Percentiles rank a stretch among this genome's conserved stretches.
Evolutionary conservation across 2,113 vertebrate genomes (phyloP).

Genomic region (Hippolais icterina): DNA sequence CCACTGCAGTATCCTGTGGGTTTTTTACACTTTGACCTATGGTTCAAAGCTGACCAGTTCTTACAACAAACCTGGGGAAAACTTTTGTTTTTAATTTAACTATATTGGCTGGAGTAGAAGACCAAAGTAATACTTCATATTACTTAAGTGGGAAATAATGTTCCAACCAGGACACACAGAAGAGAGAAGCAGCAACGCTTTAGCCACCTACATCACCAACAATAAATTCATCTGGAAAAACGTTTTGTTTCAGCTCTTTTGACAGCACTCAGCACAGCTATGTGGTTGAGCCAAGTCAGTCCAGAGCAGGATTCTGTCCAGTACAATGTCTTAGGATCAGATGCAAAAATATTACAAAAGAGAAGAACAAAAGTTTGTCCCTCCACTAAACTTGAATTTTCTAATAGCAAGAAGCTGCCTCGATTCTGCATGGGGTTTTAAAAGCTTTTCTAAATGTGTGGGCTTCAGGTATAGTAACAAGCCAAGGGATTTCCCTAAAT

Average conservation of each 20-base stretch:
- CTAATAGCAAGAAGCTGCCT: background rate
- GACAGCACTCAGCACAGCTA: background rate
- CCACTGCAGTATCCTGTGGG: background rate
- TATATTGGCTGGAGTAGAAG: background rate
- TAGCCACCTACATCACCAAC: background rate
- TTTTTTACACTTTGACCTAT: slow-evolving; percentile 31
- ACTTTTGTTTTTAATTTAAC: background rate
- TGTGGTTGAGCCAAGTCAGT: background rate
- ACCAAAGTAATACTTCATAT: background rate
- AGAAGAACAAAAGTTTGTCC: background rate
- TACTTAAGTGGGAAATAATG: background rate
- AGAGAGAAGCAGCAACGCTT: background rate
- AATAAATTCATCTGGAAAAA: background rate
- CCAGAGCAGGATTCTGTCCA: background rate
- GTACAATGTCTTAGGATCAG: background rate
- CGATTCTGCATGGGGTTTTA: background rate
- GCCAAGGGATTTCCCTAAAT: background rate
- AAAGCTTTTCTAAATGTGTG: background rate
- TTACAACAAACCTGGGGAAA: background rate
- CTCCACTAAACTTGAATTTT: background rate
- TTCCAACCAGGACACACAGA: background rate
- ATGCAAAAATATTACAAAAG: background rate
- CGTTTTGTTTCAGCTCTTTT: background rate
- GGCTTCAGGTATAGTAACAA: background rate
- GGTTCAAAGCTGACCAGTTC: background rate